Evolutionary conservation across 37 sponge, comb jelly and placozoan genomes (phyloP).

Genomic region (Hexactinellida sp.): DNA sequence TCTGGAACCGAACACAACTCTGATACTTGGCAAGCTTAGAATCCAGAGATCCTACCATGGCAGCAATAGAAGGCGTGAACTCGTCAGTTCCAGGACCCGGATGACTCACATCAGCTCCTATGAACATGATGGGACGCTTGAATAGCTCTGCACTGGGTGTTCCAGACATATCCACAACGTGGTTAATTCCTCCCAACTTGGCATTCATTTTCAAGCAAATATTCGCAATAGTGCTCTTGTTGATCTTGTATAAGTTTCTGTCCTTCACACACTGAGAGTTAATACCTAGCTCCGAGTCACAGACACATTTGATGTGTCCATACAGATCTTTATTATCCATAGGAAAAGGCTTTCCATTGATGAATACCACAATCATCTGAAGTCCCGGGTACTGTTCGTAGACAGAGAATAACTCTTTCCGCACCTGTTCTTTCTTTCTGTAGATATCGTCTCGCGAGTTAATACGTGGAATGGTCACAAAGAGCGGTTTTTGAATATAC

Average conservation of each 20-base stretch:
- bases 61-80: conserved; percentile 49
- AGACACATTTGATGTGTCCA: conserved; percentile 37
- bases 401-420: neutral
- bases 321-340: neutral
- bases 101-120: conserved; percentile 75
- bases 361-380: conserved; percentile 10
- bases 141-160: neutral
- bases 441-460: neutral
- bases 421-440: neutral
- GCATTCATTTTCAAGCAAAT: conserved; percentile 58
- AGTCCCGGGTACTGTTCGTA: neutral
- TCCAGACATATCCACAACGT: conserved; percentile 19
- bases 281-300: conserved; percentile 34
- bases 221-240: conserved; percentile 39
- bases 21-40: neutral
- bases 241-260: conserved; percentile 31
- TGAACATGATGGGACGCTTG: conserved; percentile 33
- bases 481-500: neutral
- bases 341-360: neutral
- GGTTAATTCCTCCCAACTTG: conserved; percentile 57
- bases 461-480: neutral
- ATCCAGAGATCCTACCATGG: conserved; percentile 19
- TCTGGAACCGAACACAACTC: neutral
- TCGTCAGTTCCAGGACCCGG: conserved; percentile 32
- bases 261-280: conserved; percentile 50